Evolutionary conservation across 1,140 invertebrate genomes (phyloP).

Genomic region (Trachelipus rathkii): DNA sequence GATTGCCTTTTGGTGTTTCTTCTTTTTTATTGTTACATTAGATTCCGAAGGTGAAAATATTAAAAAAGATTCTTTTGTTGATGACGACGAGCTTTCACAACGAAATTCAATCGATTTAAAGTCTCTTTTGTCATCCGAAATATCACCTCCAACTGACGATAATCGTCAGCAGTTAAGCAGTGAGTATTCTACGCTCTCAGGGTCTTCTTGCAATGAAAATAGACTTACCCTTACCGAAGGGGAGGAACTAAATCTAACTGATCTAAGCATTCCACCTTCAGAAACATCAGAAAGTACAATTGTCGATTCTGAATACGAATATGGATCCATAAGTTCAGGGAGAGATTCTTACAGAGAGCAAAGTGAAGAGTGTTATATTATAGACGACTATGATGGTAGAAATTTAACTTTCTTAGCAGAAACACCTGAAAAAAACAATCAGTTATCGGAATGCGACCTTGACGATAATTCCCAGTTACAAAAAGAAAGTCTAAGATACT

Average conservation of each 20-base stretch:
- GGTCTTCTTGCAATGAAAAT: background rate
- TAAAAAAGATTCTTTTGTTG: background rate
- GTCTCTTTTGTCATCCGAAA: background rate
- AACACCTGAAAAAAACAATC: background rate
- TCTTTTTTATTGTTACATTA: background rate
- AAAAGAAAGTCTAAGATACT: background rate
- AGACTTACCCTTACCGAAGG: background rate
- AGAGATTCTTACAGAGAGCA: background rate
- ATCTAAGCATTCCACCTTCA: background rate
- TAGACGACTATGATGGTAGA: background rate
- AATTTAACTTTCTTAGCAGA: background rate
- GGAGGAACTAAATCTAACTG: slow-evolving; percentile 1
- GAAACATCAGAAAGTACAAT: background rate
- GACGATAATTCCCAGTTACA: background rate
- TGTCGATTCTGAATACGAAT: background rate
- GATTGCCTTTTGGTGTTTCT: background rate
- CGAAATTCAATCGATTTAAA: background rate
- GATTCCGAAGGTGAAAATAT: background rate
- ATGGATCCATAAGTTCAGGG: background rate
- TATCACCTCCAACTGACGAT: background rate
- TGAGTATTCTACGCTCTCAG: background rate
- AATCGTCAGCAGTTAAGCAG: background rate
- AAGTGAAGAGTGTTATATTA: background rate
- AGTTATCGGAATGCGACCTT: background rate
- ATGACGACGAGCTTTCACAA: background rate